Base-by-base conservation (phyloP, 2,797 vertebrate species). In the Ptychobarbus kaznakovi region DNA sequence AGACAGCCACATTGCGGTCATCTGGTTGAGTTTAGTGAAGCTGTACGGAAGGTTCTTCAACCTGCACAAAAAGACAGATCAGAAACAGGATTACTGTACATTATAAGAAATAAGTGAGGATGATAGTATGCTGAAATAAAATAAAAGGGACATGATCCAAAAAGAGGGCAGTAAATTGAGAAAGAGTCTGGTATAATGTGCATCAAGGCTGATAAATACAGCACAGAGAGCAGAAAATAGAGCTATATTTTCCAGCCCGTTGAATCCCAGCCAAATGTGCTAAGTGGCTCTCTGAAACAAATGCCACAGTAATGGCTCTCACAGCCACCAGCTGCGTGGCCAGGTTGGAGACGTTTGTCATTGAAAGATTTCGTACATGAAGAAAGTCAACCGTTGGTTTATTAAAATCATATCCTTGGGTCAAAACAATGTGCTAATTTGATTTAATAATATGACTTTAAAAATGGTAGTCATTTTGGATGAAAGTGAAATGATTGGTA, bases 1-100 rank as follows among this genome's bases (percentile, higher is more conserved):
- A 81, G 98, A 99, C 75, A 99, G 95, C 98, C 98, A 99, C 97
- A 99, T 98, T 16, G 98, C 98, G 70, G 98, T 99, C 93, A 99
- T 96, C 75, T 99, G 97, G 77, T 94, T 97, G 76, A 99, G 94
- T 88, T 97, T 97, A 87, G 97, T 99, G 93, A 99, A 99, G 85
- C 95, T 98, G 94, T 97, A 99, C 4, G 98, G 98, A 87, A 99
- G 96, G 93, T 97, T 97, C 93, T 95, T 99, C 91, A 99, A 93
- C 91, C 98, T 99, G 93, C 80, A 51, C 56, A 87, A 66, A 0
- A 46, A 20, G 72, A 90, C 77, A 18, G 15, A 42, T 25, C n/a
- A 44, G 44, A 80, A 44, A 58, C 7, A 6, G 2, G 9, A 56
- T 42, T 28, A 82, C 15, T 53, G 44, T n/a, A 2, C 51, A 53